Evolutionary conservation across 2,113 vertebrate genomes (phyloP).

Genomic region (Onychostoma macrolepis): DNA sequence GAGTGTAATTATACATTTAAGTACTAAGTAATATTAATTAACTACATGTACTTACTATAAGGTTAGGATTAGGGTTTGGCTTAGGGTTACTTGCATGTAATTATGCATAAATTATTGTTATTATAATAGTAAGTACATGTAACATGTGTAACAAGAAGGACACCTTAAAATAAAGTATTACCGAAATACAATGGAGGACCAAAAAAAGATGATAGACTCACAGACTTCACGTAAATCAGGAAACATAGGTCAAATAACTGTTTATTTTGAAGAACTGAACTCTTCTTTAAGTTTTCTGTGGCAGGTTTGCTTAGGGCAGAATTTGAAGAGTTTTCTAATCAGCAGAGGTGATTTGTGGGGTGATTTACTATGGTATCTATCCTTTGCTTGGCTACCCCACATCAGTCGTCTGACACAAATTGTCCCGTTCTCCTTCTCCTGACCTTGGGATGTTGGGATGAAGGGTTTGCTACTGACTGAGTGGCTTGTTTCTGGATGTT

Average conservation of each 20-base stretch:
- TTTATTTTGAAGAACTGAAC: slow-evolving; percentile 1
- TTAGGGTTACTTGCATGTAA: too few species aligned
- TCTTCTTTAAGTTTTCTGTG: slow-evolving; percentile 3
- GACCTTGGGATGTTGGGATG: neutral
- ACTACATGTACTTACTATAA: neutral
- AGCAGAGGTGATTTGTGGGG: neutral
- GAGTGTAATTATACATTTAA: neutral
- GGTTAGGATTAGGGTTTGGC: too few species aligned
- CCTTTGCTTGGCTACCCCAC: neutral
- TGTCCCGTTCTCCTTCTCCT: neutral
- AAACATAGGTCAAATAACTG: neutral
- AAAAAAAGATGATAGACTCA: neutral
- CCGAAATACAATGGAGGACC: neutral
- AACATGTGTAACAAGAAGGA: too few species aligned
- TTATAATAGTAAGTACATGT: too few species aligned
- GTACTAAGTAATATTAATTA: neutral
- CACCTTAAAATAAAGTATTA: neutral
- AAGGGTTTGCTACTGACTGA: neutral
- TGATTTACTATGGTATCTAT: neutral
- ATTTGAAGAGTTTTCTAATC: neutral
- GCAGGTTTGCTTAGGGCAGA: neutral
- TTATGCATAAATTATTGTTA: too few species aligned
- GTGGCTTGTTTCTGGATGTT: neutral
- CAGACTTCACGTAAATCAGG: neutral
- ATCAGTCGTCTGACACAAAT: neutral